Base-by-base conservation (phyloP, 2,113 vertebrate genomes). In the Myrmophylax atrothorax region DNA sequence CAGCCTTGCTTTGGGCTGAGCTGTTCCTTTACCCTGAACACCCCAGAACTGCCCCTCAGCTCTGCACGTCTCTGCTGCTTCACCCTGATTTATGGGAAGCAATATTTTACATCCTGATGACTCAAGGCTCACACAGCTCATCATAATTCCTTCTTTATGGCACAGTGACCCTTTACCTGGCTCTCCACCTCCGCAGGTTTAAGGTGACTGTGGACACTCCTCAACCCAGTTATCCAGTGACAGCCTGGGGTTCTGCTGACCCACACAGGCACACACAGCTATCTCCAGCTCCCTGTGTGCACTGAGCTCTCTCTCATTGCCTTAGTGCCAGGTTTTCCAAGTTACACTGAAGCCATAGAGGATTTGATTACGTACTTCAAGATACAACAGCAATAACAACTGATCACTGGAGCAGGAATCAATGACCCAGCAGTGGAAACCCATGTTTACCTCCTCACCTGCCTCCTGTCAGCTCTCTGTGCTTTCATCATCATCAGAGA, bases 291-390 rank as follows among this genome's bases (percentile, higher is more conserved):
- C 33, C 33, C 31, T 1, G 24, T 38, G 9, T 10, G 4, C 58
- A 17, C 40, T 1, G 3, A 19, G 37, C 20, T 7, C 5, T 14
- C 53, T 11, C 64, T 38, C 33, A 4, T 16, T 40, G 37, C 29
- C 56, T 44, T 20, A 5, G 3, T 16, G 38, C 53, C 49, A 4
- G 7, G 18, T 46, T 73, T 58, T 49, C 55, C 52, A 10, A 18
- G 35, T 44, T 9, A 53, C 2, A 4, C 50, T 20, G 60, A 23
- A 33, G 42, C 33, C 4, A 2, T 0, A 4, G 8, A 11, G 60
- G 69, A 19, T n/a, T 9, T 19, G 47, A 25, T 67, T 10, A 52
- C 1, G 0, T 5, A 12, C 12, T 18, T 28, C 19, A 17, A 12
- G 64, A 15, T 13, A 38, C 37, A 35, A 9, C 18, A 49, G 15